Base-by-base conservation (phyloP, 2,113 vertebrate genomes). In the Paralichthys olivaceus region DNA sequence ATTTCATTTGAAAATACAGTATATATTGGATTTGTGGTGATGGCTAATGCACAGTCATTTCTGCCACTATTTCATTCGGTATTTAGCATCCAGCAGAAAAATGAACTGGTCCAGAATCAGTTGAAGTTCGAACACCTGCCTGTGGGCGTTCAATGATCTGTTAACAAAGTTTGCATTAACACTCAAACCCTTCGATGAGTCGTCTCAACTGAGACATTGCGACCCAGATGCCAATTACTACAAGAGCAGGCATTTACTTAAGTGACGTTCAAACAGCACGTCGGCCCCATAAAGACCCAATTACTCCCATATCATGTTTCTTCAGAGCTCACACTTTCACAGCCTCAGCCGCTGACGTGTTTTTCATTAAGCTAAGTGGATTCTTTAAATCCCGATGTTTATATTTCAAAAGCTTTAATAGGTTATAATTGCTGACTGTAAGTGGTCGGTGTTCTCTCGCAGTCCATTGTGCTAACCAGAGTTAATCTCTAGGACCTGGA, bases 291-390 rank as follows among this genome's bases (percentile, higher is more conserved):
- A 82, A 89, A 84, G 75, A 49, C 69, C 80, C 78, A 51, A 90
- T 93, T 92, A 85, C 55, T 83, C 81, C 86, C 74, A 67, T 53
- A 75, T 84, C 74, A 63, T 79, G 80, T 70, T 81, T 86, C 15
- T 54, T 85, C 28, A 19, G 25, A 59, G 63, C 65, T 75, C 57
- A 49, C 51, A 75, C 81, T 72, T 79, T 74, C 80, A 51, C 74
- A 43, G 51, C 71, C 49, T 75, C 60, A 11, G 71, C 59, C 47
- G 64, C 63, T 66, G 75, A 90, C 78, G 25, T 61, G 45, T 62
- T 83, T 91, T 90, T 89, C 83, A 89, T 91, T 90, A 77, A 81
- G 72, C 84, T 83, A 82, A 92, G 88, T 87, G 85, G 81, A 75
- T 84, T 90, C 67, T 89, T 89, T 88, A 74, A 89, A 90, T 83